Evolutionary conservation across 2,113 vertebrate genomes (phyloP), one percentile per base, ranked within the genome.

Genomic region (Hipposideros armiger): DNA sequence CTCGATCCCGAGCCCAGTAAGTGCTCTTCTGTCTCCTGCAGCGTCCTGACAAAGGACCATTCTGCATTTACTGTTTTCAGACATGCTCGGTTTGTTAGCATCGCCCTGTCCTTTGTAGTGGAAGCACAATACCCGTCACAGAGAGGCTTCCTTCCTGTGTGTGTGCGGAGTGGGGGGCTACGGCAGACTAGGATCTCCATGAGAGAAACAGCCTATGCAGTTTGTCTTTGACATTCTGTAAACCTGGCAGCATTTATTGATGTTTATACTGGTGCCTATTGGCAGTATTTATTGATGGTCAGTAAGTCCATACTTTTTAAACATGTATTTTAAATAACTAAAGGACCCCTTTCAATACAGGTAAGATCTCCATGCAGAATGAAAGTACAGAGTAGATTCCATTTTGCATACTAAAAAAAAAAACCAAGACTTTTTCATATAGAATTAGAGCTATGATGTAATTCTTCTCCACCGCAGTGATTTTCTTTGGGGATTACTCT

Each of bases 1-100:
- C 95, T 99, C 99, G 4, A 98, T 99, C 95, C 99, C 99, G 78
- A 99, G 99, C 96, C 99, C 99, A 3, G 99, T 99, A 98, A 99
- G 99, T 98, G 67, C 28, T 0, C 0, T 42, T n/a, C 19, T n/a
- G 40, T 1, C 52, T 3, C 22, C 11, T 3, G 11, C 9, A 3
- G 0, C 20, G 10, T 26, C 32, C 9, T 76, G 30, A 5, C 26
- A 2, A 64, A 86, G 62, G 52, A 30, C 45, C 26, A 0, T 72
- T 45, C 45, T 89, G 50, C 16, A n/a, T 7, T 45, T 50, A 20
- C 10, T 19, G 20, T 58, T 64, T 30, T 72, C 73, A 22, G 91
- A 50, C 67, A 20, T 58, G 28, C 40, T 7, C n/a, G 17, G 1
- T 0, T 42, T 5, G 14, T 19, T 24, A 67, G 30, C 32, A 0